Evolutionary conservation across 2,888 invertebrate genomes (phyloP), one percentile per base, ranked within the genome.

Genomic region (Ochropleura plecta): DNA sequence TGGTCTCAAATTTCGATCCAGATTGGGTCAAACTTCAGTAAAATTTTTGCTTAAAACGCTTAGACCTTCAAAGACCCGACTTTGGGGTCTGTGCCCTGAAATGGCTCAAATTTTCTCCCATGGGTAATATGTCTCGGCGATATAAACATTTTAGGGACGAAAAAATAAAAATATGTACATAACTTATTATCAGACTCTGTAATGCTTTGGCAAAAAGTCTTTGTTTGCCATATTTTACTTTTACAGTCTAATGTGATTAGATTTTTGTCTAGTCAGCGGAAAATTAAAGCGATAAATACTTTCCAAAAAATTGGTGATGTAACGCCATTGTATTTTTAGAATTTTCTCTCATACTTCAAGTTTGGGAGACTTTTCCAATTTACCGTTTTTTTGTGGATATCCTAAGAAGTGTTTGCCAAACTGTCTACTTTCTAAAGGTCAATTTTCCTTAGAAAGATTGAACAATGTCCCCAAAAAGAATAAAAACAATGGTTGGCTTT

Each of bases 101-200:
- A 77, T 79, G 69, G 72, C 64, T 67, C 20, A 71, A 85, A 75
- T 75, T 76, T 71, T 69, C 49, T 78, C 85, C 83, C 85, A 66
- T 81, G 85, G 76, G 82, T 81, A 84, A 76, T 76, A 73, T 81
- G 66, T 76, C 48, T 51, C 48, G 49, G 65, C 40, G 63, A 71
- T 81, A 81, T 53, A 70, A 10, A 40, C 46, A 65, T 70, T 79
- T 68, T 60, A 55, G 59, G 70, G 51, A 65, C 46, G 46, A 55
- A 72, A 78, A 70, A 72, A 67, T 60, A 70, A 78, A 83, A 75
- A 82, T 80, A 82, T 77, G 70, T 68, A 73, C 70, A 72, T 79
- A 79, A 75, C n/a, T 78, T 81, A 57, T 68, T 74, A 44, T 62
- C 60, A 69, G 62, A 65, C 55, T 48, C 51, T 53, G 76, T 67